These are phyloP conservation scores for Selene dorsalis DNA, from an alignment of 2,797 vertebrate genomes.

Conservation along the genomic window DNA sequence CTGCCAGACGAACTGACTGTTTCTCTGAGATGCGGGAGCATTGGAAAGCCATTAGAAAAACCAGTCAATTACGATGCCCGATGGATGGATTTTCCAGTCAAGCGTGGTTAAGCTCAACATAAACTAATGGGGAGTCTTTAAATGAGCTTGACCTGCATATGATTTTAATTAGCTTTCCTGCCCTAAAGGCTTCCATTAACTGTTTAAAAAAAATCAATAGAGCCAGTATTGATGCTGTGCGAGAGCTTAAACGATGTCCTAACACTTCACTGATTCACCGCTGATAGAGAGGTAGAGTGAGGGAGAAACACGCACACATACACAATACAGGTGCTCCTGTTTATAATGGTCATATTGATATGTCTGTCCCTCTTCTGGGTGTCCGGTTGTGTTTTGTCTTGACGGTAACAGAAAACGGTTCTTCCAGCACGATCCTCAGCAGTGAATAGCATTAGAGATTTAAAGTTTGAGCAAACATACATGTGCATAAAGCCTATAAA, in stretches of 20 bases:
- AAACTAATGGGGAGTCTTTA: constrained; percentile 86
- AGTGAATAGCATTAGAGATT: constrained; percentile 25
- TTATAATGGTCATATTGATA: constrained; percentile 66
- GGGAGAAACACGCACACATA: constrained; percentile 28
- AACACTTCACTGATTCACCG: constrained; percentile 74
- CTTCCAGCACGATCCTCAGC: constrained; percentile 18
- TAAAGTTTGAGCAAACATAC: constrained; percentile 7
- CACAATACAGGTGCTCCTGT: constrained; percentile 55
- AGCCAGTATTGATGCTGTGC: constrained; percentile 77
- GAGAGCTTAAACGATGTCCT: constrained; percentile 80
- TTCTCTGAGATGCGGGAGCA: constrained; percentile 66
- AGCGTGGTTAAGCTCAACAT: constrained; percentile 83
- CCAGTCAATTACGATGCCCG: constrained; percentile 82
- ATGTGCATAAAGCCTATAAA: neutral
- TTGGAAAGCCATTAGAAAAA: constrained; percentile 83
- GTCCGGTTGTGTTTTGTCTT: constrained; percentile 56
- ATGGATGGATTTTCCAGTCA: constrained; percentile 84
- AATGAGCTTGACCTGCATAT: constrained; percentile 87
- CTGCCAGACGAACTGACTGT: constrained; percentile 70
- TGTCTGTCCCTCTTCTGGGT: constrained; percentile 33
- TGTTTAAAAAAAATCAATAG: constrained; percentile 85
- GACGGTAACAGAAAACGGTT: constrained; percentile 22
- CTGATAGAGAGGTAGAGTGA: constrained; percentile 67
- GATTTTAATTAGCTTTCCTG: constrained; percentile 87
- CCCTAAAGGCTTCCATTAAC: constrained; percentile 87